Base-by-base conservation (phyloP, 2,113 vertebrate species). In the Rhipidura dahli region DNA sequence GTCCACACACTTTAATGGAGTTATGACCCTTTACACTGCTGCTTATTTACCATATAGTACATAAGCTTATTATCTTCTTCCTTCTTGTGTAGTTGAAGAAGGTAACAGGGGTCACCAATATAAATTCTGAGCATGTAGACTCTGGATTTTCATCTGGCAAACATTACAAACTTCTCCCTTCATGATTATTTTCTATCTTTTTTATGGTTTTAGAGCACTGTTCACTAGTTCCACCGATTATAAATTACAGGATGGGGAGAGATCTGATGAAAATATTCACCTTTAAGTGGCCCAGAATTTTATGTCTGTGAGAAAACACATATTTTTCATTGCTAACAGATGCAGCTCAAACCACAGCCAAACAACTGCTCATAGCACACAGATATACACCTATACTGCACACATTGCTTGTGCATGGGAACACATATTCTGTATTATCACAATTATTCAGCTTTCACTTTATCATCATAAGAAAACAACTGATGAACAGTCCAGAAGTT, bases 321-420 rank as follows among this genome's bases (percentile, higher is more conserved):
- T 96, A 89, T 97, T 97, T 97, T 93, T 98, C 97, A 97, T 98
- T 98, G 94, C 88, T 98, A 97, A 97, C 97, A 98, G 97, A 98
- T 98, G 97, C 94, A 42, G 59, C 15, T 44, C 49, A 81, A 59
- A 94, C 54, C 24, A n/a, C 59, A 93, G 96, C 79, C 96, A 97
- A 96, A 66, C 89, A 82, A 95, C 72, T 7, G 4, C 83, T 69
- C 71, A 49, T 8, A 91, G 61, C 51, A 39, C 70, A 84, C 2
- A 11, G 70, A 64, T 76, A 81, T n/a, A 87, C 75, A 92, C 80
- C 94, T 96, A 78, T 19, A 33, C 60, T 81, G 35, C 83, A 86
- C 40, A 78, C 59, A 59, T 20, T 87, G 35, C 47, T 37, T 2
- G 0, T 68, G 69, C 23, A 78, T 1, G 5, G 31, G 64, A 83